Percentiles rank a stretch among this genome's conserved stretches.
Evolutionary conservation across 2,797 vertebrate species (phyloP).

Genomic region (Schizothorax lantsangensis): DNA sequence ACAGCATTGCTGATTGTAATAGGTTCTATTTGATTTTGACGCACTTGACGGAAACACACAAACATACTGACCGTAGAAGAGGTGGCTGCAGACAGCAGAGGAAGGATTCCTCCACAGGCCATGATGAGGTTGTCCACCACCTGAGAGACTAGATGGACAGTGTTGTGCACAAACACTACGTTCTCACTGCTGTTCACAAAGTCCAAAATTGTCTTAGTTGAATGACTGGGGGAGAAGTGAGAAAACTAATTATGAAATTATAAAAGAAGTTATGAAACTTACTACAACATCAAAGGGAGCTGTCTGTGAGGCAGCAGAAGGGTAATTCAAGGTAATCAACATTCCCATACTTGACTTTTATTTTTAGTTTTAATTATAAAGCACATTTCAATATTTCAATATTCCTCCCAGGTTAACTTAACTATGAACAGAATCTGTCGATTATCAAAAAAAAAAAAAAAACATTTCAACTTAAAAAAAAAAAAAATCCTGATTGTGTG

Average conservation of each 20-base stretch:
- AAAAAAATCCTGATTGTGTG: not conserved
- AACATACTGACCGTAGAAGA: conserved; percentile 82
- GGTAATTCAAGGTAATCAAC: not conserved
- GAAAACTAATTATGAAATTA: not conserved
- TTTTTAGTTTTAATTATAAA: not conserved
- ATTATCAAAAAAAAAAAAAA: not conserved
- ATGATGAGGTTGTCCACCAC: conserved; percentile 99
- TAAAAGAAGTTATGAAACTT: not conserved
- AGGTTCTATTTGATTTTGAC: not conserved
- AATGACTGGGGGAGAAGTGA: conserved; percentile 82
- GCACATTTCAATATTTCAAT: not conserved
- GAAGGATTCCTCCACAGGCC: conserved; percentile 97
- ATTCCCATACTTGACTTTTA: not conserved
- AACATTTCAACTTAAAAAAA: not conserved
- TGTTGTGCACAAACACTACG: conserved; percentile 97
- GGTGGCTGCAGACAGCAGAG: conserved; percentile 95
- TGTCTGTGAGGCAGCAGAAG: not conserved
- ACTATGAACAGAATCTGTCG: not conserved
- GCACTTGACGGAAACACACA: not conserved
- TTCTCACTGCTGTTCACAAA: conserved; percentile 99
- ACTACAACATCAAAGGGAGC: not conserved
- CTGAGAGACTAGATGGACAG: conserved; percentile 96
- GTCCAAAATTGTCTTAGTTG: conserved; percentile 97
- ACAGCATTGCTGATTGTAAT: conserved; percentile 7
- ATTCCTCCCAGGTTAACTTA: not conserved